These are phyloP conservation scores for Poecilia picta DNA, from an alignment of 2,797 vertebrate genomes.

Conservation along the genomic window DNA sequence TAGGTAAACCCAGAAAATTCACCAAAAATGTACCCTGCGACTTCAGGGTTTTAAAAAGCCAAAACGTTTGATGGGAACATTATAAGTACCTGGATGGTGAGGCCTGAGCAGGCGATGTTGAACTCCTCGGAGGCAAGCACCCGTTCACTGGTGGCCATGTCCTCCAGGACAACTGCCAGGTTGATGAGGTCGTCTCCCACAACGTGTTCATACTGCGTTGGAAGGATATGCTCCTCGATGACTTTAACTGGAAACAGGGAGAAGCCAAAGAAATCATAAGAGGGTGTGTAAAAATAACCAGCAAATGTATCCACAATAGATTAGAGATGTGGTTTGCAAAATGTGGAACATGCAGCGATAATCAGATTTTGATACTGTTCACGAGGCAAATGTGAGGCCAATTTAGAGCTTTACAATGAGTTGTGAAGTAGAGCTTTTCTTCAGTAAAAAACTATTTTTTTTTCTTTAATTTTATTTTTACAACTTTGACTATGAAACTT, in stretches of 20 bases:
- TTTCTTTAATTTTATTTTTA: background rate
- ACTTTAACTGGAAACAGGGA: constrained; percentile 59
- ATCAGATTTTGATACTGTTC: background rate
- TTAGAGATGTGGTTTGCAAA: background rate
- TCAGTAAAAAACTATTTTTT: background rate
- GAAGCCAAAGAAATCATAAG: background rate
- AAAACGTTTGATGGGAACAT: background rate
- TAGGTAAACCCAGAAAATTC: constrained; percentile 5
- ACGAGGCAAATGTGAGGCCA: background rate
- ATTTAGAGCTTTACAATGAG: background rate
- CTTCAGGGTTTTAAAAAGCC: background rate
- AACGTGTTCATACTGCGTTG: constrained; percentile 56
- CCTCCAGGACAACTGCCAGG: constrained; percentile 80
- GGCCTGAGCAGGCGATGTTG: constrained; percentile 67
- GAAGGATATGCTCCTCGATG: constrained; percentile 70
- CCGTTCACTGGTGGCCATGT: constrained; percentile 58
- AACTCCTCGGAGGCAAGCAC: constrained; percentile 78
- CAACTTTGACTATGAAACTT: background rate
- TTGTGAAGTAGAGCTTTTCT: background rate
- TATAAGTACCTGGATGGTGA: constrained; percentile 74
- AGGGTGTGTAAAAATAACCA: background rate
- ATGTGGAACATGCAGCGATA: background rate
- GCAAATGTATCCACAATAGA: background rate
- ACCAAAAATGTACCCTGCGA: background rate
- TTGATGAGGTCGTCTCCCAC: constrained; percentile 77